Conservation (phyloP, 2,888 invertebrate genomes). For the Drosophila buzzatii region DNA sequence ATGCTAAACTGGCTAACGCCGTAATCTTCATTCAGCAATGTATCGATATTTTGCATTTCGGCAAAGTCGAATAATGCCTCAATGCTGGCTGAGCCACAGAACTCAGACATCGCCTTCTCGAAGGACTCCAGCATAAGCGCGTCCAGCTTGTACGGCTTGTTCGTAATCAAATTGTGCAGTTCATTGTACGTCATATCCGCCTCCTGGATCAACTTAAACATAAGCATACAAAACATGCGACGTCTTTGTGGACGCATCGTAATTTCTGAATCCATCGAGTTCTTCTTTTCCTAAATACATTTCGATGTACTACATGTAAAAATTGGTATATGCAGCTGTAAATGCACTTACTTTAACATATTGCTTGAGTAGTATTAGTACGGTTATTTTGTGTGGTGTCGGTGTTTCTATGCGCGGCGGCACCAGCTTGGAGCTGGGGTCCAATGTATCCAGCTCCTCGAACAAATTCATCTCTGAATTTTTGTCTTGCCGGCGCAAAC, state of each 20-base stretch:
- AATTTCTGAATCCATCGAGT: constrained; percentile 75
- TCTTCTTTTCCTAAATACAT: constrained; percentile 76
- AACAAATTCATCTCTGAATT: constrained; percentile 73
- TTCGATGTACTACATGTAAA: background rate
- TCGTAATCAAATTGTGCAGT: constrained; percentile 88
- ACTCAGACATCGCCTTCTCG: constrained; percentile 87
- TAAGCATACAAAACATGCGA: constrained; percentile 92
- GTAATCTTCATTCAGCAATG: constrained; percentile 86
- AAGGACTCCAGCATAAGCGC: constrained; percentile 85
- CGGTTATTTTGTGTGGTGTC: constrained; percentile 92
- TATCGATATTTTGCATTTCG: constrained; percentile 88
- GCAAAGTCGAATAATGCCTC: constrained; percentile 89
- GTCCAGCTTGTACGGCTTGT: constrained; percentile 81
- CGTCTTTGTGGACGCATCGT: constrained; percentile 87
- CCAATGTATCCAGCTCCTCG: constrained; percentile 83
- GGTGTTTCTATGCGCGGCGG: constrained; percentile 86
- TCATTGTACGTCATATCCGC: constrained; percentile 92
- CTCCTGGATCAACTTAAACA: constrained; percentile 92
- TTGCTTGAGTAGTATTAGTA: constrained; percentile 91
- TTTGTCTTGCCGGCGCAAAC: constrained; percentile 54
- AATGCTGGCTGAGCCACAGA: constrained; percentile 86
- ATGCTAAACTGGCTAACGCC: constrained; percentile 84
- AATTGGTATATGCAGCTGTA: background rate
- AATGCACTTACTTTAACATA: constrained; percentile 88
- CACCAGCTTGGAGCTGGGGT: constrained; percentile 74